phyloP scores from a whole-genome alignment of 2,888 invertebrate genomes.

The Eubasilissa splendida region DNA sequence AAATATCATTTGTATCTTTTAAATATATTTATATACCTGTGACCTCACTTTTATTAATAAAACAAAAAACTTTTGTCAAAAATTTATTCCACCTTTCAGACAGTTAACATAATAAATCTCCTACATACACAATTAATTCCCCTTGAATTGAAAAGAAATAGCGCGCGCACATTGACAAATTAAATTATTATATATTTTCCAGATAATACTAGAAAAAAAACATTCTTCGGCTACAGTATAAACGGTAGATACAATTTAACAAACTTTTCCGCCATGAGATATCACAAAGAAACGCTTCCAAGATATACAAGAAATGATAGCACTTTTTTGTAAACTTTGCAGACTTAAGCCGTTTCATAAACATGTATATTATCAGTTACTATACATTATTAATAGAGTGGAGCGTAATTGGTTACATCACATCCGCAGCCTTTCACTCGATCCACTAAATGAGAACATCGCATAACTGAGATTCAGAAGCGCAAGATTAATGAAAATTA shows the following conservation, averaged over 20 bases:
- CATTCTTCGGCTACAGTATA: not conserved
- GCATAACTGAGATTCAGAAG: too few species aligned
- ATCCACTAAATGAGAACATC: too few species aligned
- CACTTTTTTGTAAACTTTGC: constrained; percentile 4
- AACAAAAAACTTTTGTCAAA: constrained; percentile 32
- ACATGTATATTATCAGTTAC: not conserved
- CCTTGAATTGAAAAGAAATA: constrained; percentile 30
- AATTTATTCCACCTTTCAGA: constrained; percentile 34
- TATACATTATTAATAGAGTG: too few species aligned
- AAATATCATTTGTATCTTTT: constrained; percentile 35
- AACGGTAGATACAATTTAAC: constrained; percentile 17
- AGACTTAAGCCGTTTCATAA: not conserved
- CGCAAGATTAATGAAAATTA: too few species aligned
- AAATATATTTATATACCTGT: constrained; percentile 39
- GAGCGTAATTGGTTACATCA: not conserved
- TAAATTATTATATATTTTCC: constrained; percentile 11
- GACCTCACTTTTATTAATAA: constrained; percentile 10
- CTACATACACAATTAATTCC: constrained; percentile 26
- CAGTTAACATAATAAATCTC: constrained; percentile 40
- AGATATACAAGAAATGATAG: not conserved
- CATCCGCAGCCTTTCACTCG: not conserved
- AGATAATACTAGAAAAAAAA: constrained; percentile 35
- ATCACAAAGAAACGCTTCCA: constrained; percentile 31
- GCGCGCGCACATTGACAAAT: constrained; percentile 25
- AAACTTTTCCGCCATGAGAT: constrained; percentile 25